Conservation (phyloP, 2,888 invertebrate genomes). For the Eupithecia inturbata region DNA sequence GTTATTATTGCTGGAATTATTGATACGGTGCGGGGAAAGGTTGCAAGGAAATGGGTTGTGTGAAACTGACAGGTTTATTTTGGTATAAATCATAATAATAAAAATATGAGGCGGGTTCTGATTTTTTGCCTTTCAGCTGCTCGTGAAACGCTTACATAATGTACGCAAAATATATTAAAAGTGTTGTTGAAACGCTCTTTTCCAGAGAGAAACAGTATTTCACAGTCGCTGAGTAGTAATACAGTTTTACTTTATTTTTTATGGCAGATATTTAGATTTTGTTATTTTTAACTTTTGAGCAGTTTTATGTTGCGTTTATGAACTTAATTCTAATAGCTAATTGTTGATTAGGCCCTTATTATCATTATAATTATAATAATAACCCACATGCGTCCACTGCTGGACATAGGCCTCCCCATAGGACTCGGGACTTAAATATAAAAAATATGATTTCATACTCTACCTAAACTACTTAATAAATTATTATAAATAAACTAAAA, state of each 20-base stretch:
- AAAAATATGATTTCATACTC: not conserved
- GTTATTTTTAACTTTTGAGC: not conserved
- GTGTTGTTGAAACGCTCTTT: slow-evolving; percentile 8
- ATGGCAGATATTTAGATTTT: not conserved
- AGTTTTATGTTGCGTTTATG: not conserved
- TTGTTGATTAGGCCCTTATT: no score
- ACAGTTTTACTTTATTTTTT: not conserved
- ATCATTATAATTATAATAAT: no score
- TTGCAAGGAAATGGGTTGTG: slow-evolving; percentile 15
- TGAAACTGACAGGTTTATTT: slow-evolving; percentile 27
- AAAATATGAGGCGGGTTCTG: slow-evolving; percentile 13
- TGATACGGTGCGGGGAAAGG: slow-evolving; percentile 22
- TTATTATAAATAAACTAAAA: not conserved
- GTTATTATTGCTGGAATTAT: slow-evolving; percentile 31
- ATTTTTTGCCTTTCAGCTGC: slow-evolving; percentile 15
- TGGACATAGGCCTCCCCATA: no score
- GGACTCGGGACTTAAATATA: not conserved
- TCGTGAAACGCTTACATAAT: slow-evolving; percentile 2
- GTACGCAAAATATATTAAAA: slow-evolving; percentile 15
- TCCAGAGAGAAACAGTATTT: slow-evolving; percentile 6
- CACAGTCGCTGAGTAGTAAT: not conserved
- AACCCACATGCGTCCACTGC: no score
- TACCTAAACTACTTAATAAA: not conserved
- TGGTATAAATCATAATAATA: slow-evolving; percentile 15
- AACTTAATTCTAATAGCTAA: not conserved